Base-by-base conservation (phyloP, 2,888 invertebrate genomes). In the Drosophila tripunctata region DNA sequence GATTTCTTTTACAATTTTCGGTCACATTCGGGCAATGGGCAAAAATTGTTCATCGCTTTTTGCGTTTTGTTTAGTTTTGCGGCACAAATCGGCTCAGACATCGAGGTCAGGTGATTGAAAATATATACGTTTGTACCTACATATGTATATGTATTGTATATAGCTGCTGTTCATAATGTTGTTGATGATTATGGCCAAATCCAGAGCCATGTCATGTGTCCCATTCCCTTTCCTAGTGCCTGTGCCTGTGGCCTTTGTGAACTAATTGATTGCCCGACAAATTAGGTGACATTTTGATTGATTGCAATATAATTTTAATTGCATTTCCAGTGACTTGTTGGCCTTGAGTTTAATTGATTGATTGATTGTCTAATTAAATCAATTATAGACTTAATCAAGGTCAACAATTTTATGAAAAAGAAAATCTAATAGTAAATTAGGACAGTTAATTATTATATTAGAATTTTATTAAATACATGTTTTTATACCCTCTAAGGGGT, bases 281-380 rank as follows among this genome's bases (percentile, higher is more conserved):
- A 15, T 60, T 52, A 44, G 83, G 68, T 62, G 70, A 67, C 77
- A 67, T 63, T 80, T 77, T 84, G 84, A 80, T 80, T 80, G 80
- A 84, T 87, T 78, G 62, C 50, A 67, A 40, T 74, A 77, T 64
- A 77, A 74, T 70, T 80, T 78, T 78, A 81, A 80, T 80, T 83
- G 77, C 64, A 50, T 63, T 60, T 73, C 30, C 47, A 17, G 45
- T 58, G 44, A 62, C 50, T 71, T 55, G 62, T 36, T 68, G 75
- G 24, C 54, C 54, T 30, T 43, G 58, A 51, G 44, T 19, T 55
- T 72, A 66, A 70, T 69, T 64, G 56, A 72, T 65, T 60, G 45
- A 64, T 78, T 60, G 47, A 58, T 30, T 36, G 41, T 31, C 50
- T 62, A 75, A 61, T 60, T 68, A 36, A 45, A 33, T 61, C 19